Evolutionary conservation across 2,888 invertebrate species (phyloP).

Genomic region (Aspidiotus destructor): DNA sequence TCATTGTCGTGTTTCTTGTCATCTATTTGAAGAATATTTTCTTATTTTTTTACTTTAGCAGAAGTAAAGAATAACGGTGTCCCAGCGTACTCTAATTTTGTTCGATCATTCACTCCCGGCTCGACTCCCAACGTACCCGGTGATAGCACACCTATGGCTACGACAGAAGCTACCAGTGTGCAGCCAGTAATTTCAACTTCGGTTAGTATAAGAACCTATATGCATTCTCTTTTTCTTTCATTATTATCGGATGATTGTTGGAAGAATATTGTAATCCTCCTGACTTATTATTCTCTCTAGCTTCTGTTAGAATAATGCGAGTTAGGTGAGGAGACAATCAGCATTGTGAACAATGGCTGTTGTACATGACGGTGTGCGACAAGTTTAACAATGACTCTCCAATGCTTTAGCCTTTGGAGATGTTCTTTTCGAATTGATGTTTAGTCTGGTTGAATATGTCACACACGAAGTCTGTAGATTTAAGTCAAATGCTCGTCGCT

Average conservation of each 20-base stretch:
- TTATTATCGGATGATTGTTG: background rate
- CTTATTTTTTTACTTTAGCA: no score
- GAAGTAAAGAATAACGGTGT: background rate
- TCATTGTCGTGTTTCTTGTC: no score
- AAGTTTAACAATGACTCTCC: conserved; percentile 12
- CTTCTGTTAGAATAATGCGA: conserved; percentile 18
- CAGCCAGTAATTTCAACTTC: background rate
- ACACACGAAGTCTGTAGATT: conserved; percentile 28
- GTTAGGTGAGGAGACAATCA: conserved; percentile 30
- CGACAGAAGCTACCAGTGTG: background rate
- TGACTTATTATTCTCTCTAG: conserved; percentile 12
- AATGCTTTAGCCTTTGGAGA: background rate
- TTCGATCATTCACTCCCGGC: background rate
- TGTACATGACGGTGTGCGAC: conserved; percentile 30
- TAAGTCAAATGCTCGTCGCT: conserved; percentile 19
- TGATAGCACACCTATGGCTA: background rate
- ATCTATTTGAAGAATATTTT: no score
- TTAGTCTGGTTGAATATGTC: conserved; percentile 23
- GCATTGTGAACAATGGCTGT: conserved; percentile 24
- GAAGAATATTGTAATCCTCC: background rate
- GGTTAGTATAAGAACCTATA: background rate
- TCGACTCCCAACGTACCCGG: background rate
- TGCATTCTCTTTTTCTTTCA: background rate
- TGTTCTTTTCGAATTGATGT: background rate
- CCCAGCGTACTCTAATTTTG: background rate